phyloP scores from a whole-genome alignment of 2,797 vertebrate genomes.

The Cyprinella venusta region DNA sequence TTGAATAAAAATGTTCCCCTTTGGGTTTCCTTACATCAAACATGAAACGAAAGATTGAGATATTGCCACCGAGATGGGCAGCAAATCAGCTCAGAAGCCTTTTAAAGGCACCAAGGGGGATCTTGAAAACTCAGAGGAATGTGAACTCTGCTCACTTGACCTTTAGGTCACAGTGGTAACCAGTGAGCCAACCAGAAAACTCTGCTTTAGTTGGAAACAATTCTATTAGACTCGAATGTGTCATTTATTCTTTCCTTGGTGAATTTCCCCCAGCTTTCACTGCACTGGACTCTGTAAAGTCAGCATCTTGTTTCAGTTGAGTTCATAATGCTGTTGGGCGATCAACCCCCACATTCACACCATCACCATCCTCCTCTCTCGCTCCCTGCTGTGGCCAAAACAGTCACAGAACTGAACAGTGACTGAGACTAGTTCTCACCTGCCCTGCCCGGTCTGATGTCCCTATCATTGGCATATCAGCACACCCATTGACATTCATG shows the following conservation, averaged over 20 bases:
- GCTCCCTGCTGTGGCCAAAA: conserved; percentile 49
- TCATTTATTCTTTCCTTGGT: conserved; percentile 36
- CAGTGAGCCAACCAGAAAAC: conserved; percentile 23
- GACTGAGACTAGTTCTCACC: conserved; percentile 52
- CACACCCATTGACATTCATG: conserved; percentile 58
- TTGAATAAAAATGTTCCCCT: not conserved
- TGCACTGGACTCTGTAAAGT: conserved; percentile 14
- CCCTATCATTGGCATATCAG: conserved; percentile 58
- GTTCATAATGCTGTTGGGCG: conserved; percentile 25
- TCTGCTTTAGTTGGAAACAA: conserved; percentile 2
- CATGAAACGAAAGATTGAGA: not conserved
- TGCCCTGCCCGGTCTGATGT: conserved; percentile 45
- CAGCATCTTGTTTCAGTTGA: conserved; percentile 29
- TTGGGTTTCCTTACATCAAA: not conserved
- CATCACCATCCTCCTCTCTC: conserved; percentile 28
- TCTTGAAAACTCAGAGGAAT: conserved; percentile 40
- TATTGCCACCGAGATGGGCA: not conserved
- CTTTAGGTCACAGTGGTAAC: conserved; percentile 31
- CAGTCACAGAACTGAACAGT: conserved; percentile 38
- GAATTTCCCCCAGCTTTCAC: conserved; percentile 13
- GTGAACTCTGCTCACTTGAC: conserved; percentile 52
- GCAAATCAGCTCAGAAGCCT: conserved; percentile 19
- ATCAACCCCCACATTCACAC: conserved; percentile 32
- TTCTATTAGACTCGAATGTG: conserved; percentile 32
- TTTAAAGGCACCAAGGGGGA: conserved; percentile 10